Evolutionary conservation across 2,797 vertebrate species (phyloP), one percentile per base, ranked within the genome.

Genomic region (Pampus argenteus): DNA sequence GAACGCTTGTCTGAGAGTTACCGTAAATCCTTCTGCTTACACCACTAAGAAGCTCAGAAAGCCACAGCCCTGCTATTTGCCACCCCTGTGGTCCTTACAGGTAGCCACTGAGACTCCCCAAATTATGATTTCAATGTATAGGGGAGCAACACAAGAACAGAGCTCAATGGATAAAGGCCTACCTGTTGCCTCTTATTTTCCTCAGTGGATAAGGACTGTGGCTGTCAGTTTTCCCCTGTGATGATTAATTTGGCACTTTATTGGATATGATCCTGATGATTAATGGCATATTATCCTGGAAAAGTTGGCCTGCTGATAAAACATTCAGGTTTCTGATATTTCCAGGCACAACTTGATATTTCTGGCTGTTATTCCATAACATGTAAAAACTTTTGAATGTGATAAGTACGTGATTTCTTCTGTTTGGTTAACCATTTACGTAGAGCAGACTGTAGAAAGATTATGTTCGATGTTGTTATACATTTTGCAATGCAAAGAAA

Each of bases 1-100:
- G 94, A 95, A 94, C 91, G 94, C 93, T 94, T 95, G 95, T 95
- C 92, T 93, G 92, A 94, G 92, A 93, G 93, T 95, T 94, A 94
- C 94, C 93, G 94, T 94, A 95, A 95, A 94, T 95, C 94, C 92
- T 93, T 92, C 91, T 91, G 90, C 92, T 91, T 73, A 79, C 90
- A 93, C 89, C 89, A 78, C 91, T 93, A 93, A 94, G 93, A 92
- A 91, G 91, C 91, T 93, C 91, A 91, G 88, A 93, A 94, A 95
- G 90, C 91, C 91, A 81, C 91, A 93, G 89, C 85, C 83, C 84
- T 91, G 90, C 92, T 90, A 85, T 89, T 91, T 85, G 86, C 93
- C 89, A 92, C 89, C 89, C 89, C 91, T 94, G 93, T 93, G 92
- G 92, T 93, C 92, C 90, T 83, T 73, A 75, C 91, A 92, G 92